Evolutionary conservation across 2,797 vertebrate genomes (phyloP).

Genomic region (Acanthiza pusilla): DNA sequence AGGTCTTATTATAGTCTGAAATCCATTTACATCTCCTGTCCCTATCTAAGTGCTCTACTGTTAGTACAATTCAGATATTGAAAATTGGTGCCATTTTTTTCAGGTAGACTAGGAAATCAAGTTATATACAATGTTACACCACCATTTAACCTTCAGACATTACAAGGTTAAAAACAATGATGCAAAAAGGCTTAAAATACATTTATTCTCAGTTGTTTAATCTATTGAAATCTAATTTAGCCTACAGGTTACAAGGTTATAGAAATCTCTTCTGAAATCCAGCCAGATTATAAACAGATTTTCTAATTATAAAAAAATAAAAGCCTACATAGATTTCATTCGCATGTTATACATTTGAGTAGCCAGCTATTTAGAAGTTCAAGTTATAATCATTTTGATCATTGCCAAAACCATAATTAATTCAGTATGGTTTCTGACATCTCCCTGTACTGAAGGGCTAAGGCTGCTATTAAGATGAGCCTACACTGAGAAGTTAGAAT

Average conservation of each 20-base stretch:
- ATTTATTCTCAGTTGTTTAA: slow-evolving; percentile 2
- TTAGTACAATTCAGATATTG: background rate
- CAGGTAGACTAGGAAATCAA: background rate
- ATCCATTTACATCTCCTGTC: background rate
- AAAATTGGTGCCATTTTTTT: background rate
- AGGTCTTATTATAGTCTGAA: background rate
- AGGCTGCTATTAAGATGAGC: background rate
- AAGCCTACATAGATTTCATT: background rate
- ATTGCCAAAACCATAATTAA: slow-evolving; percentile 17
- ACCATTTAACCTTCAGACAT: background rate
- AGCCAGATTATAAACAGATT: slow-evolving; percentile 13
- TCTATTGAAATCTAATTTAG: slow-evolving; percentile 24
- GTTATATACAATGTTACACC: background rate
- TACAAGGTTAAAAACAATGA: background rate
- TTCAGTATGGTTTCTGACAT: slow-evolving; percentile 3
- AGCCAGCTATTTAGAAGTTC: background rate
- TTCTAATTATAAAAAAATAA: slow-evolving; percentile 8
- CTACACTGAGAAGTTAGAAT: background rate
- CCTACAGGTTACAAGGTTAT: background rate
- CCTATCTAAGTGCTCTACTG: background rate
- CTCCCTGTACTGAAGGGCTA: background rate
- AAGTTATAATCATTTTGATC: background rate
- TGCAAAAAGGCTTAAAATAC: background rate
- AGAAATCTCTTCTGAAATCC: background rate
- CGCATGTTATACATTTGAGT: background rate